Conservation (phyloP, 2,113 vertebrate genomes). For the Phainopepla nitens region DNA sequence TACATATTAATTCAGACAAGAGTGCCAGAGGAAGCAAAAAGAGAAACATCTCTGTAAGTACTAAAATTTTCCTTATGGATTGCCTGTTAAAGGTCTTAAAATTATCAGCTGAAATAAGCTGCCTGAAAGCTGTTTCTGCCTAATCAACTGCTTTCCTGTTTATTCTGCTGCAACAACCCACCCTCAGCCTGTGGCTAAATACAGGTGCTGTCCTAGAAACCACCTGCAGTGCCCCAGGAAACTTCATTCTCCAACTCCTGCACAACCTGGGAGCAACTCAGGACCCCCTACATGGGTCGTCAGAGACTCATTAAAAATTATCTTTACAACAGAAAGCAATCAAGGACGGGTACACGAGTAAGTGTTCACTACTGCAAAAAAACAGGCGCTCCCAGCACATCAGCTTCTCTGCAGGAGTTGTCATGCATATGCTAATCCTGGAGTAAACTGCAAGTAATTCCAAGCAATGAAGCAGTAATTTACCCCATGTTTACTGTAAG, state of each 20-base stretch:
- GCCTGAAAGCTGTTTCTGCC: slow-evolving; percentile 27
- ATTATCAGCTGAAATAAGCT: slow-evolving; percentile 36
- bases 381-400: background rate
- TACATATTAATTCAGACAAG: background rate
- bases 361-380: background rate
- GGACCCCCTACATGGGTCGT: rapidly evolving
- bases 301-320: background rate
- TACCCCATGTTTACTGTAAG: background rate
- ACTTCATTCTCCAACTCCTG: background rate
- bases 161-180: background rate
- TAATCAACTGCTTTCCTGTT: slow-evolving; percentile 38
- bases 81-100: slow-evolving; percentile 20
- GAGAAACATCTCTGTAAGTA: background rate
- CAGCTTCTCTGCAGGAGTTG: background rate
- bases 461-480: background rate
- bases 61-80: background rate
- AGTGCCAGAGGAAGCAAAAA: background rate
- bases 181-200: background rate
- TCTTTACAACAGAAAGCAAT: background rate
- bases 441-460: background rate
- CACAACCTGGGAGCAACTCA: background rate
- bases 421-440: background rate
- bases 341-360: background rate
- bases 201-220: background rate
- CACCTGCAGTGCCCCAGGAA: background rate